phyloP scores from a whole-genome alignment of 2,113 vertebrate genomes.

The Chloebia gouldiae region DNA sequence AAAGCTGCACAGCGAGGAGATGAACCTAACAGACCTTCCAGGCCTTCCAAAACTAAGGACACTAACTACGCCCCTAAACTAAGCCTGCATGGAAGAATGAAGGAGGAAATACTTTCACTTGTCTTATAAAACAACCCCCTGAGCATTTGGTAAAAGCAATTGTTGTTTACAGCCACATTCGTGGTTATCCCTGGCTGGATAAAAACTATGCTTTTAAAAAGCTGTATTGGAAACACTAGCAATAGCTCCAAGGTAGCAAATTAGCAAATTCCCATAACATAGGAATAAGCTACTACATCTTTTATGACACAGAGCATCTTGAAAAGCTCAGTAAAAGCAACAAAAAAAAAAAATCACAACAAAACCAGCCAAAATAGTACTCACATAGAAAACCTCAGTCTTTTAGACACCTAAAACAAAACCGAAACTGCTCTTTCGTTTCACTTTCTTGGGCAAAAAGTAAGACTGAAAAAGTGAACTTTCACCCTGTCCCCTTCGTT shows the following conservation, averaged over 20 bases:
- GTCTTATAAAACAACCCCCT: background rate
- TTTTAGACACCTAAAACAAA: background rate
- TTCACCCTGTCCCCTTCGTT: background rate
- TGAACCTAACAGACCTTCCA: background rate
- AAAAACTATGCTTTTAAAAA: background rate
- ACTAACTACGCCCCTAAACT: no score
- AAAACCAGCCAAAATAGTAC: background rate
- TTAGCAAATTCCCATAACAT: background rate
- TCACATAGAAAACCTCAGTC: background rate
- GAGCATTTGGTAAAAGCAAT: background rate
- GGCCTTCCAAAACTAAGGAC: background rate
- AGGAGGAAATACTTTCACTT: background rate
- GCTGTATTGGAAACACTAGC: background rate
- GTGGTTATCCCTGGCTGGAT: background rate
- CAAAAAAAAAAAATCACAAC: background rate
- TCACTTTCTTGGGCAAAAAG: background rate
- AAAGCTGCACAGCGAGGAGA: background rate
- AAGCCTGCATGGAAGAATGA: background rate
- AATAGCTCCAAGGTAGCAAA: background rate
- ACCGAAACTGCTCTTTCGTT: background rate
- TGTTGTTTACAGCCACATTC: background rate
- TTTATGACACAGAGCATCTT: background rate
- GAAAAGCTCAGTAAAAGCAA: background rate
- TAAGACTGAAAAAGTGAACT: background rate
- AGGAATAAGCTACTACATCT: background rate